Evolutionary conservation across 2,113 vertebrate genomes (phyloP), one percentile per base, ranked within the genome.

Genomic region (Syngnathus typhle): DNA sequence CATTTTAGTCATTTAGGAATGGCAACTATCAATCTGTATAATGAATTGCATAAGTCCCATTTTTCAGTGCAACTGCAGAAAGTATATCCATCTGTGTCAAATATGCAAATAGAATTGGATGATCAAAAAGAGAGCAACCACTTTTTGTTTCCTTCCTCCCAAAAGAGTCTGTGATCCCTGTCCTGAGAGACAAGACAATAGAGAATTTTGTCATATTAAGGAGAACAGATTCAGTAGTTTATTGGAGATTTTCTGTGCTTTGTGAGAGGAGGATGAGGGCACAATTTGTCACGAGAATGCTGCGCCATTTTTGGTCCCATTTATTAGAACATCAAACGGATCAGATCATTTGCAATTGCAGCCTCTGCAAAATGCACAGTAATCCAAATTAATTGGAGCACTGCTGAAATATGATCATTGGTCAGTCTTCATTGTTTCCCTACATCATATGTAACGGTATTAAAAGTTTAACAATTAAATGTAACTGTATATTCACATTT

Each of bases 21-120:
- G 86, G 72, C 82, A 88, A 81, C 82, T 88, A 89, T 91, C 89
- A 87, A 85, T 91, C 84, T 71, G 64, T 69, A 82, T 41, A 86
- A 87, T 82, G 84, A 89, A 84, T 82, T 76, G 69, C 82, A 72
- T 70, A 85, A 81, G 69, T 82, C 76, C 64, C 83, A 71, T 87
- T 87, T 88, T 77, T 70, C 46, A 77, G 56, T 58, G 71, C 62
- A 72, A 79, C 62, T 66, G 68, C 71, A 70, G 73, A 75, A 78
- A 63, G 63, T 52, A 51, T 43, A 58, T 60, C 76, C 70, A 68
- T 85, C 84, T 83, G 83, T 85, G 84, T 87, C 79, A 84, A 81
- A 87, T 82, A 89, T 88, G 77, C 75, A 86, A 88, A 90, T 85
- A 60, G 63, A 64, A 59, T 74, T 67, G 68, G 83, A 79, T 75